Conservation (phyloP, 2,797 vertebrate species). For the Macroramphosus scolopax region DNA sequence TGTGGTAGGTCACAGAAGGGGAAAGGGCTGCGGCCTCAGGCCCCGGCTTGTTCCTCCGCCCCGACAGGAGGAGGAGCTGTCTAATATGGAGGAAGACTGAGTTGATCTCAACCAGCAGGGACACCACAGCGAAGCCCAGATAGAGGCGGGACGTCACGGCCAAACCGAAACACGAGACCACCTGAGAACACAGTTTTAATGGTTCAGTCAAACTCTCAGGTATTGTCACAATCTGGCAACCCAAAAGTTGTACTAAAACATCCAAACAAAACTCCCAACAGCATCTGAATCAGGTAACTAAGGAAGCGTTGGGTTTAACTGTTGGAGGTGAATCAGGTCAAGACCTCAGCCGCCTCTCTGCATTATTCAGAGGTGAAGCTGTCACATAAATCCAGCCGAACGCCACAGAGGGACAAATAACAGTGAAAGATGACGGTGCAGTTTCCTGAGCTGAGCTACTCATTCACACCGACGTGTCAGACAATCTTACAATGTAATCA, state of each 20-base stretch:
- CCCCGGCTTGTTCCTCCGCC: conserved; percentile 25
- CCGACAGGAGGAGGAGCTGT: conserved; percentile 77
- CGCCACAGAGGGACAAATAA: no score
- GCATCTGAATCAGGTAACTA: no score
- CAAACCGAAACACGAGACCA: conserved; percentile 36
- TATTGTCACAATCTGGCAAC: neutral
- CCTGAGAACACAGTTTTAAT: conserved; percentile 16
- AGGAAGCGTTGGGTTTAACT: neutral
- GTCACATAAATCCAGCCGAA: conserved; percentile 10
- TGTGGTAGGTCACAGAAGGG: conserved; percentile 8
- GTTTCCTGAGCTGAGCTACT: conserved; percentile 6
- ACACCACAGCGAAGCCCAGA: conserved; percentile 75
- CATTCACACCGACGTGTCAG: conserved; percentile 5
- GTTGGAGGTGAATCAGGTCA: conserved; percentile 14
- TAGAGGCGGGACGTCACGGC: conserved; percentile 42
- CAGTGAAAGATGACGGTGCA: conserved; percentile 11
- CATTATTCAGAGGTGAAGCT: conserved; percentile 7
- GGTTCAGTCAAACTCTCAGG: neutral
- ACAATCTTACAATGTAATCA: neutral
- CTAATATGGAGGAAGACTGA: conserved; percentile 78
- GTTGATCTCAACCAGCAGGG: conserved; percentile 82
- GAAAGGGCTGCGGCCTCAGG: neutral
- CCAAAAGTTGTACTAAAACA: neutral
- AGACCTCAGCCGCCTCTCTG: conserved; percentile 12
- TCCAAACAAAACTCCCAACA: no score